Evolutionary conservation across 1,140 invertebrate species (phyloP), one percentile per base, ranked within the genome.

Genomic region (Cepaea nemoralis): DNA sequence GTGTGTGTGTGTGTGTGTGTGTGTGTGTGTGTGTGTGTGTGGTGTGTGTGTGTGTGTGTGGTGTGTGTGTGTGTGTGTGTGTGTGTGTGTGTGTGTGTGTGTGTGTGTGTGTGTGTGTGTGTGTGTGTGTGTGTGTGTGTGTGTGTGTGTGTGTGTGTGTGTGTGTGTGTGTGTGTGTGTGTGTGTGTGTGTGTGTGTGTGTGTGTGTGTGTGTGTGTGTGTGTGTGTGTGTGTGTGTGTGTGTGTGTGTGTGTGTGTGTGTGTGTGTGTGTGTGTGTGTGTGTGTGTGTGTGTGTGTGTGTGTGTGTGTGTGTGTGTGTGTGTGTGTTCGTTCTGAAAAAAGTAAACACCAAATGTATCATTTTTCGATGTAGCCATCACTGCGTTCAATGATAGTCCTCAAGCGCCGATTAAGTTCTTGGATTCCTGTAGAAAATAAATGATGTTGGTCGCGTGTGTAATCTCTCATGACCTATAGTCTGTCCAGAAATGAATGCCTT

Each of bases 191-290:
- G 12, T 39, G n/a, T 73, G 37, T 33, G n/a, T 14, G 12, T 33
- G 37, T 31, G 37, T 33, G 12, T 14, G 12, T 73, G 37, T 39
- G 22, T 73, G 70, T 35, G 67, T 78, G 12, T 79, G 40, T 80
- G 74, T 3, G 45, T 69, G 74, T 79, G 66, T 79, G 83, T 74
- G 55, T 83, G 76, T 59, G 40, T 69, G 69, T 74, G 42, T 80
- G 76, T 83, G 76, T 83, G 76, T 75, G 55, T 83, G 67, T 84
- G 67, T 45, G 77, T 83, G 66, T 83, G 82, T 66, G 67, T 73
- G 67, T 80, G 37, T 59, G 74, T 84, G 74, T 78, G 59, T 80
- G 40, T 71, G 73, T 84, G 76, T 45, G 67, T 80, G 75, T 71
- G 67, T 83, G 81, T 83, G 80, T 82, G 50, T 77, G 80, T 75